These are phyloP conservation scores for Antennarius maculatus DNA, from an alignment of 2,797 vertebrate species.

Conservation along the genomic window DNA sequence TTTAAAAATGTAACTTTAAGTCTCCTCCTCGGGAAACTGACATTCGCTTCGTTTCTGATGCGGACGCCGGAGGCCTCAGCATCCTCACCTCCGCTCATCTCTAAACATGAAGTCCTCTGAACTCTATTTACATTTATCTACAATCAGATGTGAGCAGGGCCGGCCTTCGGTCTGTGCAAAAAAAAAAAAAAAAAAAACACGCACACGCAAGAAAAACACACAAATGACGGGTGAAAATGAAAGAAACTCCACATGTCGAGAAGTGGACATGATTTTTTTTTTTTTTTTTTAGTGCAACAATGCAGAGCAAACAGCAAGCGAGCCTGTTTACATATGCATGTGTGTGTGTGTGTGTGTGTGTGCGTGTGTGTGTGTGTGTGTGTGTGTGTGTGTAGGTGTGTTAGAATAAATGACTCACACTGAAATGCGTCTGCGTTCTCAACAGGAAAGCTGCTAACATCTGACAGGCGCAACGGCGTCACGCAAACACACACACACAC, in stretches of 20 bases:
- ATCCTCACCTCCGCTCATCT: slow-evolving; percentile 33
- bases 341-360: background rate
- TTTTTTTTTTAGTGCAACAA: slow-evolving; percentile 12
- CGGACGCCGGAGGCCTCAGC: slow-evolving; percentile 11
- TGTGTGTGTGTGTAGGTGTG: slow-evolving; percentile 18
- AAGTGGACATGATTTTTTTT: slow-evolving; percentile 15
- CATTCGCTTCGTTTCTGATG: slow-evolving; percentile 5
- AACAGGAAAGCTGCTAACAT: slow-evolving; percentile 50
- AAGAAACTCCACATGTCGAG: slow-evolving; percentile 8
- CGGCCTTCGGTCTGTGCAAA: slow-evolving; percentile 42
- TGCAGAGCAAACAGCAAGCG: slow-evolving; percentile 16
- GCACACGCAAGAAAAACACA: background rate
- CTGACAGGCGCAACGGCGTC: slow-evolving; percentile 44
- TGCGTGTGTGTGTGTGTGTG: slow-evolving; percentile 28
- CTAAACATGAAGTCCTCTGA: slow-evolving; percentile 54
- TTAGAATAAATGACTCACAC: slow-evolving; percentile 63
- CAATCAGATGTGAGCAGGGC: slow-evolving; percentile 51
- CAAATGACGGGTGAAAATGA: slow-evolving; percentile 15
- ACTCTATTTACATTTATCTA: slow-evolving; percentile 75
- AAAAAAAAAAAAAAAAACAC: slow-evolving; percentile 6
- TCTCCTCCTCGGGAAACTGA: slow-evolving; percentile 9
- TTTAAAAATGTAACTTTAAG: slow-evolving; percentile 10
- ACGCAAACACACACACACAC: slow-evolving; percentile 26
- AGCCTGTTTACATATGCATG: background rate
- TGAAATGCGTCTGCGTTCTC: slow-evolving; percentile 60